These are phyloP conservation scores for Capitulum mitella DNA, from an alignment of 2,888 invertebrate genomes.

Conservation along the genomic window DNA sequence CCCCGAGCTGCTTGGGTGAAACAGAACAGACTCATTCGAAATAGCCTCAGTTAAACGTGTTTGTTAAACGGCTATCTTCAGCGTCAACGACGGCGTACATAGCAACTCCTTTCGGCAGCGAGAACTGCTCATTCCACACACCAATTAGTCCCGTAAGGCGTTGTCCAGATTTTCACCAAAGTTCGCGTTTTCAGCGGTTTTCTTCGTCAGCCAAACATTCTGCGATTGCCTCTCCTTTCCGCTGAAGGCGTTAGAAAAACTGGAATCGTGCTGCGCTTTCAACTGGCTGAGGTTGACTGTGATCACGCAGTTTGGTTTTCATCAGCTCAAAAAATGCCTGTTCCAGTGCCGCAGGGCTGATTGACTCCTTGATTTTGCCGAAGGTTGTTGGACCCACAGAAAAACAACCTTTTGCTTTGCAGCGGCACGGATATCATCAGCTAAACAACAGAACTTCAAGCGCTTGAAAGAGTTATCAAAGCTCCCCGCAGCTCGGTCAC, in stretches of 20 bases:
- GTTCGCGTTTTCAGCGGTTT: background rate
- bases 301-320: background rate
- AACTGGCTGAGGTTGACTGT: background rate
- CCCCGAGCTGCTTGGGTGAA: background rate
- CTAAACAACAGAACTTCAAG: background rate
- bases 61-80: background rate
- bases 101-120: background rate
- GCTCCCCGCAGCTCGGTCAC: background rate
- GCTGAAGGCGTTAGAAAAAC: background rate
- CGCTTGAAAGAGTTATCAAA: background rate
- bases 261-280: background rate
- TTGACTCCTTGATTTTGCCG: background rate
- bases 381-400: background rate
- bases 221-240: background rate
- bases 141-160: background rate
- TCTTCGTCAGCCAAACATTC: background rate
- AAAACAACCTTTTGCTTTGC: background rate
- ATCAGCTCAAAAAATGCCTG: background rate
- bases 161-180: background rate
- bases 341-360: background rate
- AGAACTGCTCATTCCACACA: background rate
- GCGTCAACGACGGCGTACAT: background rate
- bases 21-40: no score
- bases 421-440: background rate
- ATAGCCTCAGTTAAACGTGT: background rate